Percentiles rank a stretch among this genome's conserved stretches.
These are phyloP conservation scores for Gopherus flavomarginatus DNA, from an alignment of 2,113 vertebrate species.

Conservation along the genomic window DNA sequence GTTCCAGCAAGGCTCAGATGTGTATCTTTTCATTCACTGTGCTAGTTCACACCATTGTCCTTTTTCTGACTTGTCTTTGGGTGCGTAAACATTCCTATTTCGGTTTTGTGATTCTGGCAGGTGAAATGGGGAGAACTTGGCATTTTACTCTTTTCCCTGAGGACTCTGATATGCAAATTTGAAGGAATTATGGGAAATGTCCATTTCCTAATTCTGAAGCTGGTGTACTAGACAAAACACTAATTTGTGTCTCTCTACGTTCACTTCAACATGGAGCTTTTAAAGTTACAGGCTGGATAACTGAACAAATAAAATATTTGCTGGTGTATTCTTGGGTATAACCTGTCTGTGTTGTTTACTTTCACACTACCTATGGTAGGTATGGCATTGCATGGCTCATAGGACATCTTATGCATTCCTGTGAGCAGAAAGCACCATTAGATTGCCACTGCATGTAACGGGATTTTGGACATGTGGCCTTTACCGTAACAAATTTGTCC, in stretches of 20 bases:
- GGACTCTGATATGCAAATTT: neutral
- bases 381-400: fast-evolving
- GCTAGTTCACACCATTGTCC: neutral
- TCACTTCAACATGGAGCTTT: neutral
- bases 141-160: neutral
- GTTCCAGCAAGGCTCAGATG: neutral
- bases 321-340: neutral
- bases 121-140: neutral
- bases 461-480: neutral
- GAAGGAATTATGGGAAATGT: neutral
- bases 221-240: fast-evolving
- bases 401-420: no score
- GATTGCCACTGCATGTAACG: neutral
- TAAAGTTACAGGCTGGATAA: neutral
- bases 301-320: neutral
- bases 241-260: neutral
- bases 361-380: fast-evolving
- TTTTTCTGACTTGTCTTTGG: neutral
- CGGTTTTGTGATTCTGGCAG: neutral
- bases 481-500: fast-evolving
- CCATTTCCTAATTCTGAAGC: neutral
- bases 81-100: neutral
- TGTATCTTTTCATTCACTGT: neutral
- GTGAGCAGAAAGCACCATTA: fast-evolving
- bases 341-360: fast-evolving